Evolutionary conservation across 2,888 invertebrate species (phyloP).

Genomic region (Polyommatus icarus): DNA sequence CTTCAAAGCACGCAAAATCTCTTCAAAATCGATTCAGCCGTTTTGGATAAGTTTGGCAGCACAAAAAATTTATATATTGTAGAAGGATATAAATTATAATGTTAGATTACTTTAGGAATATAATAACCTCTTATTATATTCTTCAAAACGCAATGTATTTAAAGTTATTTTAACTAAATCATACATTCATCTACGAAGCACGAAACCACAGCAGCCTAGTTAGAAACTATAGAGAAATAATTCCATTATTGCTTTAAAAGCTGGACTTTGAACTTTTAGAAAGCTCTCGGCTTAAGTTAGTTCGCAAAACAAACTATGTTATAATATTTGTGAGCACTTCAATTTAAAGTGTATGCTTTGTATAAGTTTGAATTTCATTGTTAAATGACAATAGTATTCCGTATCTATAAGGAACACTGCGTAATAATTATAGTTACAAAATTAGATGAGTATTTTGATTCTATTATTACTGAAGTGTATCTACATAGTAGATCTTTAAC

Average conservation of each 20-base stretch:
- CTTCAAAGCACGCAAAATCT: too few species aligned
- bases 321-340: constrained; percentile 18
- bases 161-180: neutral
- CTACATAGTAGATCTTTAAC: too few species aligned
- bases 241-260: constrained; percentile 18
- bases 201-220: neutral
- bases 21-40: too few species aligned
- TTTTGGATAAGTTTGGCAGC: too few species aligned
- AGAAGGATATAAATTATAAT: too few species aligned
- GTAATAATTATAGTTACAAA: neutral
- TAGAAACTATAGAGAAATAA: constrained; percentile 15
- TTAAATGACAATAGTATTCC: neutral
- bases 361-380: neutral
- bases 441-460: neutral
- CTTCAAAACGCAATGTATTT: neutral
- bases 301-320: constrained; percentile 23
- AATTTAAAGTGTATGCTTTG: neutral
- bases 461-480: too few species aligned
- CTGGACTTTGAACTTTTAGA: constrained; percentile 25
- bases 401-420: too few species aligned
- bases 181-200: neutral
- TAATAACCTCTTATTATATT: too few species aligned
- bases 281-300: constrained; percentile 13
- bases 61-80: too few species aligned
- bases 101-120: too few species aligned